Conservation (phyloP, 1,140 invertebrate species). For the Pogonomyrmex californicus region DNA sequence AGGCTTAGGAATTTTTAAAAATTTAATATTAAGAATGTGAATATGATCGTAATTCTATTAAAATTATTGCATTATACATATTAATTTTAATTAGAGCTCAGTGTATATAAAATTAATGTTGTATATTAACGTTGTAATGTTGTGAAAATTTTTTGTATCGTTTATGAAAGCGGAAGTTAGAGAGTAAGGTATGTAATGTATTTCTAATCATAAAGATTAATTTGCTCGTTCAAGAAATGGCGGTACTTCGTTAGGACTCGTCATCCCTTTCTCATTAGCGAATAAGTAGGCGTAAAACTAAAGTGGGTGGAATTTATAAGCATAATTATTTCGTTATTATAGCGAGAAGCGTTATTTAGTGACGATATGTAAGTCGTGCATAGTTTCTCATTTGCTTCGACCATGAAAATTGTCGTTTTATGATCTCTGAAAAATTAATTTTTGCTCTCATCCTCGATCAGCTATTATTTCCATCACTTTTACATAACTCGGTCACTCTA, state of each 20-base stretch:
- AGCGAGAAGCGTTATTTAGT: conserved; percentile 48
- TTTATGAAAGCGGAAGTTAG: conserved; percentile 3
- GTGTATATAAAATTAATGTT: not conserved
- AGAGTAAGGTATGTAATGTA: not conserved
- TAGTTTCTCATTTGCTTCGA: conserved; percentile 44
- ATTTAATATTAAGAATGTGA: not conserved
- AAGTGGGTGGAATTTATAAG: conserved; percentile 35
- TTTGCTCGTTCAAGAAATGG: conserved; percentile 19
- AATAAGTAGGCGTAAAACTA: conserved; percentile 40
- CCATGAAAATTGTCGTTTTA: conserved; percentile 7
- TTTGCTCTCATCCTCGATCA: not conserved
- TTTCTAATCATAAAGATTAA: conserved; percentile 11
- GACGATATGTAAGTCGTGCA: conserved; percentile 12
- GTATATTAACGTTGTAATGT: too few relatives aligned
- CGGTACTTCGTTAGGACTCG: conserved; percentile 20
- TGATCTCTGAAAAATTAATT: conserved; percentile 31
- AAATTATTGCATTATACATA: not conserved
- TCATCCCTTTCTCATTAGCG: conserved; percentile 42
- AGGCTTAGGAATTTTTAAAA: not conserved
- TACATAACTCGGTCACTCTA: conserved; percentile 36
- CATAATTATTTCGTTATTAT: not conserved
- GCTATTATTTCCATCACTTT: conserved; percentile 2
- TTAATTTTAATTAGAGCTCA: conserved; percentile 14
- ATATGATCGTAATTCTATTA: not conserved
- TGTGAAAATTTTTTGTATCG: not conserved